A percentile compares a stretch with the other conserved stretches of the same genome.
phyloP scores from a whole-genome alignment of 2,113 vertebrate genomes.

The Zosterops hypoxanthus region DNA sequence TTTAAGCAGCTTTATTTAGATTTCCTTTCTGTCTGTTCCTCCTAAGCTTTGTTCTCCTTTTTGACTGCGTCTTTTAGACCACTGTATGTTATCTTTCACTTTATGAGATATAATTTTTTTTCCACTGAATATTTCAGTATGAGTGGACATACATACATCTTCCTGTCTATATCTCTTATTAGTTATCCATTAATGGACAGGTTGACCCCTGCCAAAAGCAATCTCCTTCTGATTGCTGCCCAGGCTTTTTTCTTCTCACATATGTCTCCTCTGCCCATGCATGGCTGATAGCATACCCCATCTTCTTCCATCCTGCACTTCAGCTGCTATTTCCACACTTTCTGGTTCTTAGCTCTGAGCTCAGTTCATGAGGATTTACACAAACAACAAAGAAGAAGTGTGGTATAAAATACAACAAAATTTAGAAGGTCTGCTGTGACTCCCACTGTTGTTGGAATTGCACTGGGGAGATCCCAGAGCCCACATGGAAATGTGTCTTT shows the following conservation, averaged over 20 bases:
- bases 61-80: not conserved
- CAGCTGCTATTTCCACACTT: not conserved
- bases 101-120: not conserved
- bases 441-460: not conserved
- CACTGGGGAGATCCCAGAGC: not conserved
- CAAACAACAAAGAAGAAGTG: not conserved
- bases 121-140: not conserved
- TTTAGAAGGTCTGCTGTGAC: not conserved
- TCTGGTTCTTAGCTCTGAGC: not conserved
- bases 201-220: not conserved
- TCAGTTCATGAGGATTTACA: not conserved
- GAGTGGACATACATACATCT: not conserved
- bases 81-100: not conserved
- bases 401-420: not conserved
- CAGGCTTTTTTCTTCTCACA: not conserved
- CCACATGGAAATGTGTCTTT: not conserved
- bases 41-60: not conserved
- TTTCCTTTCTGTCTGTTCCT: not conserved
- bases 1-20: not conserved
- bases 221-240: not conserved
- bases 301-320: not conserved
- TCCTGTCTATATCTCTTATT: not conserved
- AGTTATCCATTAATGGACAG: not conserved
- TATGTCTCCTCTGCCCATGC: not conserved
- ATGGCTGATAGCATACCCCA: not conserved